A percentile compares a stretch with the other conserved stretches of the same genome.
Evolutionary conservation across 2,888 invertebrate genomes (phyloP).

Genomic region (Yponomeuta malinellus): DNA sequence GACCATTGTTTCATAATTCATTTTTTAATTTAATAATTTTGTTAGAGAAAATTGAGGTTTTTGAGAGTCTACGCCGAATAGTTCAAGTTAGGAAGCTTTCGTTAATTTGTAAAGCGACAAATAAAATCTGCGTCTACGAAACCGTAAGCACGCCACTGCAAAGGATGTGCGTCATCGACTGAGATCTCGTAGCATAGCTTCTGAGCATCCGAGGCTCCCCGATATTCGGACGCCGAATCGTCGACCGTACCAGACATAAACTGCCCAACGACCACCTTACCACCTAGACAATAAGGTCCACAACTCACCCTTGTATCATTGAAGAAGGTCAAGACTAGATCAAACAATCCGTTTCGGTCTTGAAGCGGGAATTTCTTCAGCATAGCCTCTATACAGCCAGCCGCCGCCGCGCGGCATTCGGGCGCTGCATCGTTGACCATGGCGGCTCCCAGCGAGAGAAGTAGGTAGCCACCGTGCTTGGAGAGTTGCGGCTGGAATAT

Average conservation of each 20-base stretch:
- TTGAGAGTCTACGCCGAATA: too few relatives aligned
- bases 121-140: too few relatives aligned
- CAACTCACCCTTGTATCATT: conserved; percentile 74
- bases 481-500: conserved; percentile 73
- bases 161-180: neutral
- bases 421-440: conserved; percentile 89
- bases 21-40: too few relatives aligned
- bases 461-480: conserved; percentile 79
- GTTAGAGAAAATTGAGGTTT: too few relatives aligned
- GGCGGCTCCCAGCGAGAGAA: conserved; percentile 84
- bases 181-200: neutral
- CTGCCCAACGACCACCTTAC: too few relatives aligned
- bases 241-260: neutral
- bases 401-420: conserved; percentile 83
- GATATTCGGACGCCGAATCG: neutral
- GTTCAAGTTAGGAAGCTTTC: too few relatives aligned
- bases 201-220: neutral
- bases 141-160: too few relatives aligned
- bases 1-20: too few relatives aligned
- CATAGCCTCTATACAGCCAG: conserved; percentile 82
- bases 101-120: too few relatives aligned
- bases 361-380: conserved; percentile 74
- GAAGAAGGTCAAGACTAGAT: conserved; percentile 82
- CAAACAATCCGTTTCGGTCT: conserved; percentile 81
- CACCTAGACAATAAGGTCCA: neutral